Base-by-base conservation (phyloP, 2,888 invertebrate species). In the Ormyrus thymus region DNA sequence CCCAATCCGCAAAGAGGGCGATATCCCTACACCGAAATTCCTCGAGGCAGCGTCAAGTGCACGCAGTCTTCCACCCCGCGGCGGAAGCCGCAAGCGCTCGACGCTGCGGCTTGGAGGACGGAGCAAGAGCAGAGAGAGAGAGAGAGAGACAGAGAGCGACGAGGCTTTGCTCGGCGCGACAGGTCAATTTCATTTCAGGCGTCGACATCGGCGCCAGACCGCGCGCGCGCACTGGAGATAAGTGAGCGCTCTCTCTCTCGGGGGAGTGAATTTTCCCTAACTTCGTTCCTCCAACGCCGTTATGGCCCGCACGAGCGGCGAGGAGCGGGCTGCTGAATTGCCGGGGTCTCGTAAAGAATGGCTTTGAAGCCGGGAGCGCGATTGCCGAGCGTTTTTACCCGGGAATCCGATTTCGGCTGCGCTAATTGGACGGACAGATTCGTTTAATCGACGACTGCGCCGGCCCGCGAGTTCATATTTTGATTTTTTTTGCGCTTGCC, bases 211-310 rank as follows among this genome's bases (percentile, higher is more conserved):
- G 64, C 58, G 29, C 58, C 29, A 29, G 29, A 3, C 58, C 13
- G 68, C 55, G 68, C 43, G 48, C n/a, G 48, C 11, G 8, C 48
- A 48, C 53, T 55, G 68, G 53, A 68, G 43, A 72, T 72, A 72
- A 72, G 72, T 55, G 58, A 29, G 50, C 64, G 48, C 43, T 61
- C 29, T 29, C 29, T 29, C 29, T 29, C 4, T 29, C 29, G 29
- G 13, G 75, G 43, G 68, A 75, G 50, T 66, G 66, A 58, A 68
- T 75, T 75, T 75, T 61, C 68, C 58, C 15, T 59, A 53, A 75
- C 59, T 61, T 68, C 75, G 65, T 74, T 75, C 46, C 7, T n/a
- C n/a, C 68, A 75, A 66, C 68, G 51, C 59, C 5, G 46, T 75
- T 75, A 74, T 13, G 56, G 56, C 46, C n/a, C 46, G 29, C 29